A percentile compares a stretch with the other conserved stretches of the same genome.
Conservation (phyloP, 2,888 invertebrate genomes). For the Lutraria lutraria region DNA sequence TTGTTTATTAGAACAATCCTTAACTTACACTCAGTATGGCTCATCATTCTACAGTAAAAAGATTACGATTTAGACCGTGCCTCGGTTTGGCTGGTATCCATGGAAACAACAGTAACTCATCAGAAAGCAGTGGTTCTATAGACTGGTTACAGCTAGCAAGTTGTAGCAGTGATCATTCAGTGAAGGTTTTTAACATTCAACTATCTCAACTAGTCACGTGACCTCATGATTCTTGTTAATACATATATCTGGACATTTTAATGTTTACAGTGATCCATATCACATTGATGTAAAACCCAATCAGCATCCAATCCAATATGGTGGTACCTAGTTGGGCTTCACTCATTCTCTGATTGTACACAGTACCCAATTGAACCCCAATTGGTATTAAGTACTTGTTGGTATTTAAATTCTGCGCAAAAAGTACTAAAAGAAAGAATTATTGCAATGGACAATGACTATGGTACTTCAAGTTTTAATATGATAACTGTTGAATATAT, state of each 20-base stretch:
- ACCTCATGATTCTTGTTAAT: background rate
- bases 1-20: conserved; percentile 27
- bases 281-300: too few species aligned
- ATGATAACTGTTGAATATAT: too few species aligned
- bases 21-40: conserved; percentile 77
- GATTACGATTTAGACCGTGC: conserved; percentile 83
- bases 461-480: too few species aligned
- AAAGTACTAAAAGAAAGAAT: too few species aligned
- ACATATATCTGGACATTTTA: background rate
- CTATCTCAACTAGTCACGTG: conserved; percentile 54
- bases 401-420: too few species aligned
- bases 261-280: too few species aligned
- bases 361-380: too few species aligned
- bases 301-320: too few species aligned
- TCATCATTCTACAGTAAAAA: conserved; percentile 85
- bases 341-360: too few species aligned
- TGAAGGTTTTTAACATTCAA: conserved; percentile 81
- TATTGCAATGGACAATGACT: too few species aligned
- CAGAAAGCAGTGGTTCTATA: conserved; percentile 56
- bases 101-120: conserved; percentile 49
- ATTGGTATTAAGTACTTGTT: too few species aligned
- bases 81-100: conserved; percentile 74
- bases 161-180: conserved; percentile 83
- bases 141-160: conserved; percentile 83
- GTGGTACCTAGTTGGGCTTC: too few species aligned